Percentiles rank a stretch among this genome's conserved stretches.
These are phyloP conservation scores for Rhodinocichla rosea DNA, from an alignment of 2,113 vertebrate species.

Conservation along the genomic window DNA sequence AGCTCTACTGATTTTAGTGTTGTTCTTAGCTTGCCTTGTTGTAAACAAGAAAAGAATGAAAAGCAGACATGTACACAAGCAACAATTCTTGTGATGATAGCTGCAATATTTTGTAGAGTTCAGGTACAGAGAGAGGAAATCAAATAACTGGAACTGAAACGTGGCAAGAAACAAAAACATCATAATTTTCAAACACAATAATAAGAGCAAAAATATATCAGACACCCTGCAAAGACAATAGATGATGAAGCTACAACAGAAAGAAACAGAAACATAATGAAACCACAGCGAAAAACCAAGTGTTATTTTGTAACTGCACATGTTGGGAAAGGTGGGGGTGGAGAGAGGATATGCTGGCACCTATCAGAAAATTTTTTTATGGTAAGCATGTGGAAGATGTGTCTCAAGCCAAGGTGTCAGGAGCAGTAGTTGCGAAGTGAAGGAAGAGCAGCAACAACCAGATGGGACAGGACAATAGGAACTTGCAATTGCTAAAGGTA, in stretches of 20 bases:
- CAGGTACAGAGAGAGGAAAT: neutral
- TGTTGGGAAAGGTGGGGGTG: neutral
- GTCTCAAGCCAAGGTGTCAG: neutral
- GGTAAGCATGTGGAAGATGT: neutral
- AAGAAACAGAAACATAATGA: neutral
- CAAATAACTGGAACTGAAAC: neutral
- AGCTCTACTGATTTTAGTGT: neutral
- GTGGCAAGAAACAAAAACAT: neutral
- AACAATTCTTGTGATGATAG: neutral
- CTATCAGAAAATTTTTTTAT: neutral
- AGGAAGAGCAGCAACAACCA: neutral
- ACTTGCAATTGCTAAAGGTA: neutral
- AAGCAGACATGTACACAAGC: neutral
- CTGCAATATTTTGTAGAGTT: neutral
- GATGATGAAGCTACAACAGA: neutral
- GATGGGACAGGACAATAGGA: neutral
- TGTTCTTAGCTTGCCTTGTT: neutral
- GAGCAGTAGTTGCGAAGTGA: rapidly evolving
- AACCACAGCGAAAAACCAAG: neutral
- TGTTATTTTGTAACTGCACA: neutral
- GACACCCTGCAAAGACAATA: neutral
- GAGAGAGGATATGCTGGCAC: neutral
- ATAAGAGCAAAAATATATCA: neutral
- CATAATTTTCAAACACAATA: neutral
- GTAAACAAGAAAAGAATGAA: neutral